phyloP scores from a whole-genome alignment of 37 sponge, comb jelly and placozoan genomes.

The Lycopodina hypogea region DNA sequence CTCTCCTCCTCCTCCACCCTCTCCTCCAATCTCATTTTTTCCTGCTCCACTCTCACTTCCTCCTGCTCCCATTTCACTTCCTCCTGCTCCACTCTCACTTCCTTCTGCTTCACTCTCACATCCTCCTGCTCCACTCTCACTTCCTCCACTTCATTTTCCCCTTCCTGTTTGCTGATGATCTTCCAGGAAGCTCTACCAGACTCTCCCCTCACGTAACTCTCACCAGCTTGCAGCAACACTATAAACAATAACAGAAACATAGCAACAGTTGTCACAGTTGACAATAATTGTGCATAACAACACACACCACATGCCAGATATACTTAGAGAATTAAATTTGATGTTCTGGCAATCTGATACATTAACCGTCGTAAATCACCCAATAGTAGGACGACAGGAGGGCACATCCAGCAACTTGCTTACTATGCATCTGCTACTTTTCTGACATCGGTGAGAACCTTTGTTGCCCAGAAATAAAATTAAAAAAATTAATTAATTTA shows the following conservation, averaged over 20 bases:
- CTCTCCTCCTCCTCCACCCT: background rate
- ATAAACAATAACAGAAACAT: background rate
- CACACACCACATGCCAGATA: no score
- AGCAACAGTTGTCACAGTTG: background rate
- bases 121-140: background rate
- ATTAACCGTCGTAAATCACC: no score
- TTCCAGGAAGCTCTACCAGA: constrained; percentile 34
- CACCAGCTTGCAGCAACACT: background rate
- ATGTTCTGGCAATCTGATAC: no score
- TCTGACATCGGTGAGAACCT: no score
- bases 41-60: background rate
- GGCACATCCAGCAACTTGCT: no score
- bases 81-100: background rate
- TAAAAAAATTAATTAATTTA: no score
- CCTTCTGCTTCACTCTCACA: background rate
- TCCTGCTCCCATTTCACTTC: background rate
- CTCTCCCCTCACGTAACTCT: background rate
- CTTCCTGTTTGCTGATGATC: background rate
- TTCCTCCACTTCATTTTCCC: background rate
- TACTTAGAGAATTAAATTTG: no score
- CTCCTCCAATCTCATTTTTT: background rate
- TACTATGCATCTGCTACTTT: no score
- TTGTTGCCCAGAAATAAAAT: no score
- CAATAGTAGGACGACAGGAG: no score
- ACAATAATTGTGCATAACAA: no score